Base-by-base conservation (phyloP, 2,113 vertebrate genomes). In the Monopterus albus region DNA sequence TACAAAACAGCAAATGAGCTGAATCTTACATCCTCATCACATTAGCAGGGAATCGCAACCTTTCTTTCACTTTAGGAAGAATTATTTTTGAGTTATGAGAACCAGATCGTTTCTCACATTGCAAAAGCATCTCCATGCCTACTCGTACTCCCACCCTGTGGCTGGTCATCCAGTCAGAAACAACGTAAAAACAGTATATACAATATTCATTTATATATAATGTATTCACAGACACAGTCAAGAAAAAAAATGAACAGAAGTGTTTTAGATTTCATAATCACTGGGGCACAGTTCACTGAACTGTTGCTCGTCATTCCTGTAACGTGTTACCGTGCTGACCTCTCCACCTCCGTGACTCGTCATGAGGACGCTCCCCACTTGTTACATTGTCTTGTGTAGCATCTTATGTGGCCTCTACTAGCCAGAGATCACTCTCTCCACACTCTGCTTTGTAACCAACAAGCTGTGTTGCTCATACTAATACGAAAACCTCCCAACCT, bases 151-250 rank as follows among this genome's bases (percentile, higher is more conserved):
- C 50, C 17, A 31, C 42, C 36, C 45, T 46, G 40, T 18, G 33
- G 76, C 72, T 71, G 52, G 15, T 73, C 64, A 5, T 71, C 84
- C 60, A 70, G 81, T 84, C 75, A 76, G 38, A 84, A 77, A 90
- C 64, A 87, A n/a, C 33, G 60, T 86, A 88, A 87, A 90, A 90
- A 90, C 77, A 70, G 81, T 81, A 88, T 87, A 84, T 92, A 92
- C 87, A 91, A 90, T 91, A 91, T 80, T 88, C 68, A 91, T 89
- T 89, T 91, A 67, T 90, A 93, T 84, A 93, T 84, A 90, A 88
- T 75, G 88, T 78, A 86, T 73, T 72, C 68, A 56, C 65, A 52
- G 72, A 26, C 71, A 73, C 39, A 33, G 29, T 40, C 47, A 42
- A 39, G 45, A 72, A 38, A 36, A 77, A 45, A 35, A 63, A 52